These are phyloP conservation scores for Lycocorax pyrrhopterus DNA, from an alignment of 2,113 vertebrate genomes.

Conservation along the genomic window DNA sequence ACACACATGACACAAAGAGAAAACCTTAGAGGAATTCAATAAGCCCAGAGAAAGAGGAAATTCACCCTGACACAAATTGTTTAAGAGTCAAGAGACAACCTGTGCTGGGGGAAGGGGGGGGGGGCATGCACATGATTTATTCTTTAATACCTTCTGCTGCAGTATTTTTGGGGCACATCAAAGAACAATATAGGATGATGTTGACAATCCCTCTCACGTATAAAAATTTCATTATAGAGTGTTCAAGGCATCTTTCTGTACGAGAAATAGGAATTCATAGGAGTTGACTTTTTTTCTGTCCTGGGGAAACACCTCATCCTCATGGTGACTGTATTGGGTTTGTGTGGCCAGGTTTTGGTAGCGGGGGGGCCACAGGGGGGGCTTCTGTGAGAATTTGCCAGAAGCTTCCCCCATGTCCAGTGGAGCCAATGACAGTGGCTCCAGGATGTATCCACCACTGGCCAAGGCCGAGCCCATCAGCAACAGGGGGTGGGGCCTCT, in stretches of 20 bases:
- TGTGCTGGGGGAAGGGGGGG: background rate
- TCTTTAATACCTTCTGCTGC: slow-evolving; percentile 62
- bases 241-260: slow-evolving; percentile 59
- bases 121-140: slow-evolving; percentile 32
- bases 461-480: background rate
- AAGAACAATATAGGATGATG: slow-evolving; percentile 55
- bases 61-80: background rate
- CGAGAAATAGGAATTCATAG: slow-evolving; percentile 63
- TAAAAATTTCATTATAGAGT: slow-evolving; percentile 63
- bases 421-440: background rate
- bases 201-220: slow-evolving; percentile 58
- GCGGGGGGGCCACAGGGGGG: background rate
- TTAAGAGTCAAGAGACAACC: slow-evolving; percentile 29
- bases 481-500: background rate
- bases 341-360: background rate
- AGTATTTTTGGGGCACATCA: slow-evolving; percentile 62
- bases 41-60: background rate
- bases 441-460: background rate
- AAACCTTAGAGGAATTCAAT: background rate
- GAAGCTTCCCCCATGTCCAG: background rate
- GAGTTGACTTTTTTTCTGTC: slow-evolving; percentile 6
- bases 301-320: slow-evolving; percentile 27
- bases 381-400: background rate
- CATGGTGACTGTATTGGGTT: background rate
- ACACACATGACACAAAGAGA: background rate